phyloP scores from a whole-genome alignment of 1,140 invertebrate species.

The Homalodisca vitripennis region DNA sequence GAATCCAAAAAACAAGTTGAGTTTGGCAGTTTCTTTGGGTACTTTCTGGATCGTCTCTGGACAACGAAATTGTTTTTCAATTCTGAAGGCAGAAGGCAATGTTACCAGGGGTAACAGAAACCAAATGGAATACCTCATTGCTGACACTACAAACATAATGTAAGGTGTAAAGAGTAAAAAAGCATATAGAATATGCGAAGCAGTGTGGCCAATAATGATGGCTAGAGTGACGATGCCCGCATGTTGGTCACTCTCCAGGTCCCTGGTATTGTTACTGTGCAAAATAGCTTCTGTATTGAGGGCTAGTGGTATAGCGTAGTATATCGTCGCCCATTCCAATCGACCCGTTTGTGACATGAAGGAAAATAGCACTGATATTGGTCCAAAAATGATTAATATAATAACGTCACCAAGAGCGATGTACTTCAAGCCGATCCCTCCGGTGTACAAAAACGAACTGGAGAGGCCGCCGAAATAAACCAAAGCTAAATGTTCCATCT shows the following conservation, averaged over 20 bases:
- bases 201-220: conserved; percentile 87
- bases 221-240: conserved; percentile 71
- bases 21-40: conserved; percentile 82
- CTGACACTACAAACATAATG: conserved; percentile 81
- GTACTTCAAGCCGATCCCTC: conserved; percentile 61
- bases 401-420: conserved; percentile 62
- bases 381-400: conserved; percentile 90
- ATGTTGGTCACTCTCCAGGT: conserved; percentile 55
- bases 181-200: conserved; percentile 88
- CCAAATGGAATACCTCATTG: conserved; percentile 80
- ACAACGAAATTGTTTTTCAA: conserved; percentile 85
- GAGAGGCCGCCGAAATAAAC: conserved; percentile 94
- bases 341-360: conserved; percentile 89
- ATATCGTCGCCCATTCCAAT: conserved; percentile 81
- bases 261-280: conserved; percentile 92
- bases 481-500: conserved; percentile 90
- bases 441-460: conserved; percentile 86
- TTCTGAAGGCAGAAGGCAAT: conserved; percentile 80
- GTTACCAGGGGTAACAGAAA: conserved; percentile 87
- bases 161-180: conserved; percentile 90
- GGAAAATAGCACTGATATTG: conserved; percentile 91
- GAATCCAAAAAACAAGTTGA: conserved; percentile 90
- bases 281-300: conserved; percentile 94
- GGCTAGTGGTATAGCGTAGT: conserved; percentile 91
- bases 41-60: conserved; percentile 74